A percentile compares a stretch with the other conserved stretches of the same genome.
These are phyloP conservation scores for Campoletis raptor DNA, from an alignment of 2,888 invertebrate genomes.

Conservation along the genomic window DNA sequence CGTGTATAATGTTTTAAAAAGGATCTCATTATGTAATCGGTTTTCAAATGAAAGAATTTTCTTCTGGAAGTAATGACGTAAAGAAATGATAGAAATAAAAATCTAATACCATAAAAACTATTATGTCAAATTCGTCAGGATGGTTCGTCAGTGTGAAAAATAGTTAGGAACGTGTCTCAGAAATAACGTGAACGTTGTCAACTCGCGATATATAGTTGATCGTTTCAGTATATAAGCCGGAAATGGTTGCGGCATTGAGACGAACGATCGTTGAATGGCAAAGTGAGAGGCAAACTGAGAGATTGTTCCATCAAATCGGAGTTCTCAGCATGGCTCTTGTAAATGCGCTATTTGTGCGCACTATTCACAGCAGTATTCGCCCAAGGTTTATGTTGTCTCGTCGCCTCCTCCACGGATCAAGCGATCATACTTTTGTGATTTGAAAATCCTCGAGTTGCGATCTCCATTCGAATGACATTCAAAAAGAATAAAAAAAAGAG, in stretches of 20 bases:
- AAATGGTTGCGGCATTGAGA: slow-evolving; percentile 59
- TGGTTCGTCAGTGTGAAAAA: slow-evolving; percentile 2
- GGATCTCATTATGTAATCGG: not conserved
- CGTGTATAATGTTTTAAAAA: not conserved
- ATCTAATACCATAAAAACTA: not conserved
- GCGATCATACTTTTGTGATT: slow-evolving; percentile 36
- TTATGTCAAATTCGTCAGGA: not conserved
- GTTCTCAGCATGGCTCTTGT: slow-evolving; percentile 2
- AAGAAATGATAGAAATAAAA: not conserved
- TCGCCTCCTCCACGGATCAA: slow-evolving; percentile 41
- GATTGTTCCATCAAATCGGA: slow-evolving; percentile 47
- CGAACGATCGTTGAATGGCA: slow-evolving; percentile 71
- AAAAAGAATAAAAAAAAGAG: not conserved
- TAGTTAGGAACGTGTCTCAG: slow-evolving; percentile 63
- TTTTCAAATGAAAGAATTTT: not conserved
- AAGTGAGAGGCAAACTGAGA: slow-evolving; percentile 22
- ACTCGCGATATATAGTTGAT: slow-evolving; percentile 52
- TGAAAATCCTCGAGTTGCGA: slow-evolving; percentile 51
- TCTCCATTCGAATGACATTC: slow-evolving; percentile 49
- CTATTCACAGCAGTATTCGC: slow-evolving; percentile 2
- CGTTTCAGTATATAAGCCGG: slow-evolving; percentile 70
- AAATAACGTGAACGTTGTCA: slow-evolving; percentile 37
- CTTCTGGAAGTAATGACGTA: not conserved
- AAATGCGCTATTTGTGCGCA: slow-evolving; percentile 9
- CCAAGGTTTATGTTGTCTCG: slow-evolving; percentile 35